A percentile compares a stretch with the other conserved stretches of the same genome.
phyloP scores from a whole-genome alignment of 2,888 invertebrate genomes.

The Halictus ligatus region DNA sequence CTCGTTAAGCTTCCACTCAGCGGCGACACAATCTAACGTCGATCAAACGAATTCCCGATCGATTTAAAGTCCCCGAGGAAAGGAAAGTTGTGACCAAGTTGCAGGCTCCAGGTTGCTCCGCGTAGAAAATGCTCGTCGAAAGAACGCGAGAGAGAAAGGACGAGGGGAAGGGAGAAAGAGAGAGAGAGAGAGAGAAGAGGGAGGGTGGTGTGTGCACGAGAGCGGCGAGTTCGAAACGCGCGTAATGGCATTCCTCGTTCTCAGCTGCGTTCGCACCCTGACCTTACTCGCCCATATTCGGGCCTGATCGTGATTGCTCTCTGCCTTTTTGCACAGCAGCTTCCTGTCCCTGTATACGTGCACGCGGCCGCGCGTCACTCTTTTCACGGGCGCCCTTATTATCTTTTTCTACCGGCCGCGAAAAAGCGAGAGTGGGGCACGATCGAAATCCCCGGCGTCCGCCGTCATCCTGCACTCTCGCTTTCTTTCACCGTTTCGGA shows the following conservation, averaged over 20 bases:
- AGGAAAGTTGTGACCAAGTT: conserved; percentile 6
- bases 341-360: conserved; percentile 62
- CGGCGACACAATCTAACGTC: neutral
- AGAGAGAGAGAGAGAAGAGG: conserved; percentile 16
- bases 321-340: conserved; percentile 76
- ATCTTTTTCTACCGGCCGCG: conserved; percentile 21
- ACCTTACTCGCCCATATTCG: conserved; percentile 82
- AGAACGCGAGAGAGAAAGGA: neutral
- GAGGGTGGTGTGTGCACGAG: conserved; percentile 15
- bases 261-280: conserved; percentile 79
- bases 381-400: conserved; percentile 51
- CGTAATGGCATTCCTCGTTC: conserved; percentile 81
- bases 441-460: conserved; percentile 11
- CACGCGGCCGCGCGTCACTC: conserved; percentile 45
- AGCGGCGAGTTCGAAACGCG: conserved; percentile 69
- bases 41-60: conserved; percentile 11
- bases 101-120: neutral
- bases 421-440: conserved; percentile 11
- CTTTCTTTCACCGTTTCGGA: conserved; percentile 9
- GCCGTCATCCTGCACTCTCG: neutral
- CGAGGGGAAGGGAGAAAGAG: neutral
- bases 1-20: neutral
- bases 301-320: conserved; percentile 80
- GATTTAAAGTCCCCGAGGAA: conserved; percentile 6
- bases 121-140: conserved; percentile 20